A percentile compares a stretch with the other conserved stretches of the same genome.
Evolutionary conservation across 2,113 vertebrate genomes (phyloP).

Genomic region (Sturnira hondurensis): DNA sequence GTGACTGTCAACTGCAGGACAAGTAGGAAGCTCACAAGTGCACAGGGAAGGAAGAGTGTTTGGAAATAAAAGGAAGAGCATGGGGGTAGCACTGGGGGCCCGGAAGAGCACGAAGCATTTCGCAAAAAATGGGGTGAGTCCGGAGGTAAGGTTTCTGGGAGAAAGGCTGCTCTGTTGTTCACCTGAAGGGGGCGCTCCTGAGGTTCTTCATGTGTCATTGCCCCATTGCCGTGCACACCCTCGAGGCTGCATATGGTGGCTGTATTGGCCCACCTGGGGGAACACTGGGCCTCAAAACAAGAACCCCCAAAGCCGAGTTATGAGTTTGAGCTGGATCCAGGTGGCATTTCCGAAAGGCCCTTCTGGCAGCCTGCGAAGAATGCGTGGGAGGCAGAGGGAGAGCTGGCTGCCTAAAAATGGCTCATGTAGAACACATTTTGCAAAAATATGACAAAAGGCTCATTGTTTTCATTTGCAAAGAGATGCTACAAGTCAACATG

Average conservation of each 20-base stretch:
- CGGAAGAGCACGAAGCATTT: fast-evolving
- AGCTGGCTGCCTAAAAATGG: background rate
- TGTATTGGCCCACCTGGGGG: background rate
- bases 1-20: background rate
- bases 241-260: too few species aligned
- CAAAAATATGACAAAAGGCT: background rate
- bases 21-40: background rate
- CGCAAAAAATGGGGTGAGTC: background rate
- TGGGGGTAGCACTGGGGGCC: fast-evolving
- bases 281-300: background rate
- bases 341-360: background rate
- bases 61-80: background rate
- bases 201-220: background rate
- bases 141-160: too few species aligned
- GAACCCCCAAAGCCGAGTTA: background rate
- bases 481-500: background rate
- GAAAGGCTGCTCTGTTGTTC: fast-evolving
- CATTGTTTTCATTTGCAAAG: slow-evolving; percentile 14
- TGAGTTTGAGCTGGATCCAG: background rate
- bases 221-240: fast-evolving
- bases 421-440: background rate
- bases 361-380: background rate
- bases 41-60: background rate
- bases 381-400: background rate
- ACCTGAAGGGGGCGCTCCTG: background rate